Conservation (phyloP, 2,113 vertebrate species). For the Clinocottus analis region DNA sequence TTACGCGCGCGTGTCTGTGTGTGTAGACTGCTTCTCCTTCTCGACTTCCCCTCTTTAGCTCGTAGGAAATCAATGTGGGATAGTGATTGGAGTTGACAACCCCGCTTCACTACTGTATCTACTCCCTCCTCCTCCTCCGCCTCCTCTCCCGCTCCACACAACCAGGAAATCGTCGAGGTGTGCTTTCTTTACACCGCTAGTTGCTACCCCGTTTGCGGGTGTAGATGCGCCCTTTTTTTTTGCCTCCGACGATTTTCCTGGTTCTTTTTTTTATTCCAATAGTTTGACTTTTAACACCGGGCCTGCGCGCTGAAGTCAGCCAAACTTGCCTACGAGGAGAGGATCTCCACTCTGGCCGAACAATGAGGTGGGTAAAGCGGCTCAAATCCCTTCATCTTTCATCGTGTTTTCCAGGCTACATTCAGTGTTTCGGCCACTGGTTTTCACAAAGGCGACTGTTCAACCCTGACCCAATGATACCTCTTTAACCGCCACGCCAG, state of each 20-base stretch:
- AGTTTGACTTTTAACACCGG: slow-evolving; percentile 55
- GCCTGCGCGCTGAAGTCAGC: slow-evolving; percentile 66
- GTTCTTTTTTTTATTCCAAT: slow-evolving; percentile 29
- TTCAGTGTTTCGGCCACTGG: slow-evolving; percentile 49
- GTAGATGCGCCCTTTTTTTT: slow-evolving; percentile 66
- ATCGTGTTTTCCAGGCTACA: slow-evolving; percentile 66
- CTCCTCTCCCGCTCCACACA: slow-evolving; percentile 70
- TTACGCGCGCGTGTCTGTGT: not conserved
- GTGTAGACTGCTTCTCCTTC: slow-evolving; percentile 5
- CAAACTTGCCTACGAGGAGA: slow-evolving; percentile 73
- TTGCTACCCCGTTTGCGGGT: slow-evolving; percentile 66
- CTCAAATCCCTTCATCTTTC: slow-evolving; percentile 72
- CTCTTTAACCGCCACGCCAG: not conserved
- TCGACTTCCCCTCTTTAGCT: not conserved
- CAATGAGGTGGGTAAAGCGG: slow-evolving; percentile 83
- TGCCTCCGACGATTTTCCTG: slow-evolving; percentile 14
- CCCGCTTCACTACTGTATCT: slow-evolving; percentile 81
- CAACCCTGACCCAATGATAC: not conserved
- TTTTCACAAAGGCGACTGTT: slow-evolving; percentile 36
- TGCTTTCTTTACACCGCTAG: slow-evolving; percentile 72
- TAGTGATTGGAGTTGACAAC: slow-evolving; percentile 84
- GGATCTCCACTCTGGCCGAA: slow-evolving; percentile 79
- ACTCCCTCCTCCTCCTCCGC: slow-evolving; percentile 16
- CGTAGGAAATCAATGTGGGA: slow-evolving; percentile 59
- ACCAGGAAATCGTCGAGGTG: slow-evolving; percentile 87